phyloP scores from a whole-genome alignment of 1,140 invertebrate genomes.

The Platyscapa corneri region DNA sequence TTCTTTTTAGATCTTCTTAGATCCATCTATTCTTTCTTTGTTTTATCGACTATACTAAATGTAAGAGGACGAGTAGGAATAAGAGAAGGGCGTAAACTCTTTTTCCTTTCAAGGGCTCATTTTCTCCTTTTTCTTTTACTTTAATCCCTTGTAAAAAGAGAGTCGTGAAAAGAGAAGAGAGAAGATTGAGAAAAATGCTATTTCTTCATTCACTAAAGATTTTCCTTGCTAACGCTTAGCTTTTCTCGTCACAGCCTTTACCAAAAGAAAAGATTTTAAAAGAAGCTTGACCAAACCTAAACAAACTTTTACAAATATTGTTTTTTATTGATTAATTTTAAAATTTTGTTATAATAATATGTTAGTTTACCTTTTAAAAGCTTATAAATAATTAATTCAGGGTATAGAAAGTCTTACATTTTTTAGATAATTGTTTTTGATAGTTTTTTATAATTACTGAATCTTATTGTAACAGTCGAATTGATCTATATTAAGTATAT shows the following conservation, averaged over 20 bases:
- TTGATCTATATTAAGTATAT: too few species aligned
- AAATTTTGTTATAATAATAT: too few species aligned
- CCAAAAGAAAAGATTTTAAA: neutral
- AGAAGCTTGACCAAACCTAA: neutral
- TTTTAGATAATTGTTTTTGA: too few species aligned
- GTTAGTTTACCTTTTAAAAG: too few species aligned
- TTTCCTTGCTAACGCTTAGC: neutral
- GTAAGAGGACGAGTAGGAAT: neutral
- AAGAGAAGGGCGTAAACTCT: neutral
- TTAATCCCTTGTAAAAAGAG: neutral
- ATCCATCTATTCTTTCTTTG: neutral
- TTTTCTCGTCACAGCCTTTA: neutral
- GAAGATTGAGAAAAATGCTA: neutral
- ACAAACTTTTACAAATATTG: neutral
- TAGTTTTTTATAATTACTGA: too few species aligned
- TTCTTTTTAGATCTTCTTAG: neutral
- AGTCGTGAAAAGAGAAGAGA: neutral
- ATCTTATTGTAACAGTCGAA: too few species aligned
- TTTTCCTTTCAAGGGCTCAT: neutral
- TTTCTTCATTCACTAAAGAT: neutral
- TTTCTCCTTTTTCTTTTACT: neutral
- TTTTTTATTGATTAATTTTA: too few species aligned
- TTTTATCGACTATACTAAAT: neutral
- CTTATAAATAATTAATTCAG: too few species aligned
- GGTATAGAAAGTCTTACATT: too few species aligned